Base-by-base conservation (phyloP, 2,888 invertebrate genomes). In the Orthonychiurus folsomi region DNA sequence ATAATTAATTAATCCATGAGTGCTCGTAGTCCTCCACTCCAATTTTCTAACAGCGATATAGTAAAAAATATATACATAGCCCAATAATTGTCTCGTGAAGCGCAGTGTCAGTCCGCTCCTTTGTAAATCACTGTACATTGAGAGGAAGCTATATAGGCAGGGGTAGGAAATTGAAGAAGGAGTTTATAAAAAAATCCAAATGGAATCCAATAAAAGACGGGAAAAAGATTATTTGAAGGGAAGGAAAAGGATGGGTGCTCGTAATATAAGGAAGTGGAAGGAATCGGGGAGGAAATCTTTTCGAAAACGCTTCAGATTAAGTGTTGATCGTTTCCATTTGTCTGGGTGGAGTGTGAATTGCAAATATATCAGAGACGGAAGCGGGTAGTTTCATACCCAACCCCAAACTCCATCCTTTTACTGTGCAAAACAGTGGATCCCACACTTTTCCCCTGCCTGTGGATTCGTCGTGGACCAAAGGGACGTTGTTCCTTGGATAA, bases 311-410 rank as follows among this genome's bases (percentile, higher is more conserved):
- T 53, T 61, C 53, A 66, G 67, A 68, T 68, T 64, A 68, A 68
- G 64, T 66, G 67, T 66, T 68, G 67, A 68, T 68, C 67, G 64
- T 68, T 66, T 65, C 66, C 63, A 64, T 63, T 66, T 68, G 65
- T 62, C 25, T 59, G 18, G 26, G n/a, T 54, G 48, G 61, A 37
- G 37, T 37, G 37, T 9, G 37, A 37, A 37, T 37, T 37, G 37
- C 37, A 15, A 37, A 37, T 37, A 37, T 15, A 37, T 37, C 37
- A 37, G 37, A 37, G 37, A 15, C 37, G 37, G 37, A 5, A 37
- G 5, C 37, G 37, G 37, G n/a, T n/a, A n/a, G n/a, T n/a, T n/a
- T n/a, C n/a, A n/a, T n/a, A n/a, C 37, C 15, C 37, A 37, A 37
- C 37, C 37, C n/a, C 37, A 37, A 37, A 37, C 37, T 37, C 37